Evolutionary conservation across 37 sponge, comb jelly and placozoan genomes (phyloP), one percentile per base, ranked within the genome.

Genomic region (Lycopodina hypogea): DNA sequence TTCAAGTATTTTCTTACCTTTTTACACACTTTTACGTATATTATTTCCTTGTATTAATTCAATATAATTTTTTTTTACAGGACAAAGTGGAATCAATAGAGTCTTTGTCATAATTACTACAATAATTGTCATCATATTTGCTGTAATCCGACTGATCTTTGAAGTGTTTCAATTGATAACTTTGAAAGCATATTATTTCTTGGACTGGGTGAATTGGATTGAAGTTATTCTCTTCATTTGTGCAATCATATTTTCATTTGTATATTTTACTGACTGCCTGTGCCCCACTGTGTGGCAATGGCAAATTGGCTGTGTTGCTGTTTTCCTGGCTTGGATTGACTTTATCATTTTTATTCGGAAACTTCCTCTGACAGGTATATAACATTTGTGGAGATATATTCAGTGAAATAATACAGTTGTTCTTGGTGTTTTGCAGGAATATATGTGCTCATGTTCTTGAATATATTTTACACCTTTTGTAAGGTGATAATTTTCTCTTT

Each of bases 401-500:
- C 9, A 45, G 4, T 45, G 9, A 12, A 12, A 45, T 45, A 45
- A 12, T 45, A 45, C 9, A 12, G 9, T 45, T 45, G 9, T 45
- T 45, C 4, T 45, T 45, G n/a, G n/a, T n/a, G n/a, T n/a, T 42
- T 11, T 76, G 8, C 62, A 76, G 91, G 93, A 23, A 95, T 99
- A 71, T 99, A 93, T 82, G 88, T 99, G 0, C 79, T 99, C 28
- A 99, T 99, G 99, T 95, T 93, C 42, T 65, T 89, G 37, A 78
- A 93, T 78, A 92, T 99, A 12, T 82, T 93, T 72, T 79, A 81
- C 71, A 99, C 92, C 26, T 99, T 95, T 73, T 51, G 80, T 35
- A 90, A 91, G 79, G 58, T 96, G 66, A 62, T 89, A 40, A 35
- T 96, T 29, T 76, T 99, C 15, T 69, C 90, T 28, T 9, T 87